Percentiles rank a stretch among this genome's conserved stretches.
Conservation (phyloP, 92 coral and sea anemone genomes). For the Palythoa grandiflora region DNA sequence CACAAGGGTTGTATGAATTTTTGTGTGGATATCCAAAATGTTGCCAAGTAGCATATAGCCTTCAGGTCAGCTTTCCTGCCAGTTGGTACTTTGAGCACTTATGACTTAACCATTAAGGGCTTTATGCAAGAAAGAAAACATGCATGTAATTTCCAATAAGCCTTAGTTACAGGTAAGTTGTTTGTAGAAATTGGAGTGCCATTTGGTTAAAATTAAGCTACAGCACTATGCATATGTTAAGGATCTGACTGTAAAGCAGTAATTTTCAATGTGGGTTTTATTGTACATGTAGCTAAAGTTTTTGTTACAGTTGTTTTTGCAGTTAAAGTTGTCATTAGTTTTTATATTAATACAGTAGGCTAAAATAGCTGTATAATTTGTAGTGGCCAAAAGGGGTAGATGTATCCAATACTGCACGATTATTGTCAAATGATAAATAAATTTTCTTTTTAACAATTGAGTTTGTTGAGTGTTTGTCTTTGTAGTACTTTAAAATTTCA, state of each 20-base stretch:
- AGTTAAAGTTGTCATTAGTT: conserved; percentile 10
- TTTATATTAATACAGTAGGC: conserved; percentile 9
- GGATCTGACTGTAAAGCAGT: not conserved
- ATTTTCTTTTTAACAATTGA: conserved; percentile 4
- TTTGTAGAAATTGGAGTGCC: too few species aligned
- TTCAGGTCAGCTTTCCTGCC: too few species aligned
- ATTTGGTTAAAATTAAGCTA: too few species aligned
- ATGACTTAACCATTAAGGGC: too few species aligned
- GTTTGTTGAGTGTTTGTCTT: not conserved
- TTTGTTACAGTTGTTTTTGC: conserved; percentile 21
- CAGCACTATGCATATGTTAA: too few species aligned
- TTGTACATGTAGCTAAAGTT: conserved; percentile 5
- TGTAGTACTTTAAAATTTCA: conserved; percentile 13
- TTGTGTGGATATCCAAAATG: too few species aligned
- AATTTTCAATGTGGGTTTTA: conserved; percentile 2
- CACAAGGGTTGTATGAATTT: too few species aligned
- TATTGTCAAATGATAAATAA: conserved; percentile 2
- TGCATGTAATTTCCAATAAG: too few species aligned
- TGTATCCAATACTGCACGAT: conserved; percentile 7
- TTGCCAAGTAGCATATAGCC: too few species aligned
- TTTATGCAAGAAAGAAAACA: too few species aligned
- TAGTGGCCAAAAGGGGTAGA: conserved; percentile 11
- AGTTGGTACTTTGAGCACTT: too few species aligned
- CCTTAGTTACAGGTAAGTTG: too few species aligned
- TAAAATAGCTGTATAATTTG: conserved; percentile 9